phyloP scores from a whole-genome alignment of 2,888 invertebrate species.

The Mesopsocus fuscifrons region DNA sequence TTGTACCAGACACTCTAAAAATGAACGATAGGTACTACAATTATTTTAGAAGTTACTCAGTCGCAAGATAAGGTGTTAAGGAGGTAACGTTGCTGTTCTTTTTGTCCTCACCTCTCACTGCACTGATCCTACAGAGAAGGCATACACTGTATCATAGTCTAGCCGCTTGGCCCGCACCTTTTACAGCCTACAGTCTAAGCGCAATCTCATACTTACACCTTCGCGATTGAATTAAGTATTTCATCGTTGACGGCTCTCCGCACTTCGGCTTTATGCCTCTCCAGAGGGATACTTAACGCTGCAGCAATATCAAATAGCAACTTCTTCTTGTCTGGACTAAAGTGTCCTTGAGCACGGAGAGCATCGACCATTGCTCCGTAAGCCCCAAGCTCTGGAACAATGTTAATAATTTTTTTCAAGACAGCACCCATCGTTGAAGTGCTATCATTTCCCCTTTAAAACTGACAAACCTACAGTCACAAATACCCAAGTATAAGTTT shows the following conservation, averaged over 20 bases:
- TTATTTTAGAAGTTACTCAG: too few relatives aligned
- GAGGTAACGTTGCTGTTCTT: too few relatives aligned
- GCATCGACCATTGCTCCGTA: conserved; percentile 79
- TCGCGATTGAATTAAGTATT: conserved; percentile 69
- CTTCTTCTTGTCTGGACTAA: conserved; percentile 66
- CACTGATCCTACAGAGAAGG: too few relatives aligned
- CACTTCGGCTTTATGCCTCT: conserved; percentile 82
- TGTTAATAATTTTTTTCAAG: conserved; percentile 17
- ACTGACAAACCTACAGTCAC: too few relatives aligned
- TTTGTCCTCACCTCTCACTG: too few relatives aligned
- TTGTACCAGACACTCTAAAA: conserved; percentile 32
- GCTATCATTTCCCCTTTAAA: too few relatives aligned
- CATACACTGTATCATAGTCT: too few relatives aligned
- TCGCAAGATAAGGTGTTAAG: too few relatives aligned
- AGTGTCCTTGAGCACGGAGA: conserved; percentile 78
- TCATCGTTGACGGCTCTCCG: conserved; percentile 85
- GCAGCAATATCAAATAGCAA: conserved; percentile 65
- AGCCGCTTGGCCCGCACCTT: too few relatives aligned
- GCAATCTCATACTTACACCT: conserved; percentile 55
- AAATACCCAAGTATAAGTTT: too few relatives aligned
- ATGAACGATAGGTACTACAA: conserved; percentile 20
- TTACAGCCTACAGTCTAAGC: too few relatives aligned
- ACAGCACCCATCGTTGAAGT: too few relatives aligned
- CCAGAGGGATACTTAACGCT: conserved; percentile 69
- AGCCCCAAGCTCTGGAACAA: conserved; percentile 72